Evolutionary conservation across 2,888 invertebrate species (phyloP).

Genomic region (Cephus rjabovi): DNA sequence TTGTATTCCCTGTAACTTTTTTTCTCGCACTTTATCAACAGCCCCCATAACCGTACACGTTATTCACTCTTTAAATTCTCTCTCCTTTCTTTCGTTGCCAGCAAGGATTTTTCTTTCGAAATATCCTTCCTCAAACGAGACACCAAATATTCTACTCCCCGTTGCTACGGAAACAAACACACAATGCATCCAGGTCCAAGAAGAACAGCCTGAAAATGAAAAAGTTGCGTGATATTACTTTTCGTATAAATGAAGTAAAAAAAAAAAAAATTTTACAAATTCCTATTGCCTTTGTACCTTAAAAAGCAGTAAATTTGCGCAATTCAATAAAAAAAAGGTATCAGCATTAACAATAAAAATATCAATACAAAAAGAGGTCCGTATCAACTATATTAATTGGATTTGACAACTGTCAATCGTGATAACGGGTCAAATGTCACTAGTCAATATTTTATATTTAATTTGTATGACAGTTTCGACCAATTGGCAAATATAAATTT

Average conservation of each 20-base stretch:
- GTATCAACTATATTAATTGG: not conserved
- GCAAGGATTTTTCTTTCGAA: not conserved
- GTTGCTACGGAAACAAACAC: not conserved
- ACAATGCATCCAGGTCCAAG: not conserved
- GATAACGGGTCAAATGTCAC: not conserved
- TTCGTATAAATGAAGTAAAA: not conserved
- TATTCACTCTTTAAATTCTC: conserved; percentile 12
- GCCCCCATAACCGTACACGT: not conserved
- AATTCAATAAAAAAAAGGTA: not conserved
- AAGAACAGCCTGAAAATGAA: not conserved
- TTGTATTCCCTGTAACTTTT: conserved; percentile 21
- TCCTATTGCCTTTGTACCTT: not conserved
- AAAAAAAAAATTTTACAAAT: not conserved
- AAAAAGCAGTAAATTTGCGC: not conserved
- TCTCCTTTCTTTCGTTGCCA: conserved; percentile 1
- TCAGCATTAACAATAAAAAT: not conserved
- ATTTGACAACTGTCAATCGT: not conserved
- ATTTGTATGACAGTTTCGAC: not conserved
- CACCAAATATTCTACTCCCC: not conserved
- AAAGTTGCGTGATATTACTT: not conserved
- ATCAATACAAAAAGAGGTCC: not conserved
- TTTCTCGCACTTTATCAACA: conserved; percentile 13
- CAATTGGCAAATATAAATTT: too few species aligned
- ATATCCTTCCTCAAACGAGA: too few species aligned
- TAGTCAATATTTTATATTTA: not conserved